Base-by-base conservation (phyloP, 2,113 vertebrate species). In the Microcebus ravelobensis region DNA sequence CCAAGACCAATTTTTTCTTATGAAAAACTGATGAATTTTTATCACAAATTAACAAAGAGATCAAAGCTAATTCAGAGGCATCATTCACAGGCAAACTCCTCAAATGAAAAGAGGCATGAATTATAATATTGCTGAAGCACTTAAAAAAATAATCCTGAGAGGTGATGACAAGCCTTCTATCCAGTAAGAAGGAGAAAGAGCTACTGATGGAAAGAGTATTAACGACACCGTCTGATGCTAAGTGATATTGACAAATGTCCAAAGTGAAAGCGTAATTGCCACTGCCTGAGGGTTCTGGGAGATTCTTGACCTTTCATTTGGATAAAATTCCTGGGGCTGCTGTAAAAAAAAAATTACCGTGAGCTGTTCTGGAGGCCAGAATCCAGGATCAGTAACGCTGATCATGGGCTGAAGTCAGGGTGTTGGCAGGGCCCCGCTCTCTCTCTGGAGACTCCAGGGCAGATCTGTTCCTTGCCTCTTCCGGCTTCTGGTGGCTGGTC, bases 161-260 rank as follows among this genome's bases (percentile, higher is more conserved):
- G 23, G 45, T 84, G 13, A 6, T 0, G 27, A 61, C 34, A 67
- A 91, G 13, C 14, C 27, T 29, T 42, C 57, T 9, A 13, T 12
- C 39, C 31, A 6, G 3, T 42, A 14, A 59, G 74, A 67, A 11
- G 5, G 17, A 52, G 50, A 57, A 50, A 59, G 50, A 68, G 13
- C n/a, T 39, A 29, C 29, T 61, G 76, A 83, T 31, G 8, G 23
- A 55, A 55, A 71, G 61, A 59, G 14, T 18, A 18, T 18, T 0
- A 10, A 61, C 2, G 9, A 61, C 59, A 25, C 9, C 9, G 8
- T 15, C 5, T 14, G 4, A 12, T 42, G 17, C 3, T 1, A 7
- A 12, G 34, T 2, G 14, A 14, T 5, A 10, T 25, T n/a, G 2
- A 50, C 1, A 36, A 36, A 25, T 7, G 10, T 11, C 4, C 6